These are phyloP conservation scores for Syngnathus scovelli DNA, from an alignment of 2,113 vertebrate genomes.

Conservation along the genomic window DNA sequence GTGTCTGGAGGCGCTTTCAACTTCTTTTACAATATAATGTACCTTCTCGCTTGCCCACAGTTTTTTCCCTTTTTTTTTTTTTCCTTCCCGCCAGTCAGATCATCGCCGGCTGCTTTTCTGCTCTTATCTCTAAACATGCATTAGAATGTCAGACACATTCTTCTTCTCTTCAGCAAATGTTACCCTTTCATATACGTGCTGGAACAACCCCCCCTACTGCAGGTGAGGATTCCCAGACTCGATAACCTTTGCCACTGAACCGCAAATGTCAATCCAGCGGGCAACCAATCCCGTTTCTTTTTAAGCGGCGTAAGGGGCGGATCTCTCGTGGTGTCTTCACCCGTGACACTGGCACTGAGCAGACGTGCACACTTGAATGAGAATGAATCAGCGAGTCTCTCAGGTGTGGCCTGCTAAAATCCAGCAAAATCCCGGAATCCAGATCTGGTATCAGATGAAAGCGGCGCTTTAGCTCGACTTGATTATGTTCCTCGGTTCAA, in stretches of 20 bases:
- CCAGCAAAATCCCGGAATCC: conserved; percentile 34
- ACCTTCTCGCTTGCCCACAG: background rate
- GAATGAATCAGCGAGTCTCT: conserved; percentile 54
- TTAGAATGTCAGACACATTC: conserved; percentile 62
- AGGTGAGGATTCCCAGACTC: conserved; percentile 38
- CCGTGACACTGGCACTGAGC: conserved; percentile 39
- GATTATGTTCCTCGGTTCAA: conserved; percentile 2
- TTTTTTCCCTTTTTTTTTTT: background rate
- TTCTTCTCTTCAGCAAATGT: conserved; percentile 51
- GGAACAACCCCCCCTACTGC: conserved; percentile 29
- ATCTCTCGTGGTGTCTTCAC: conserved; percentile 39
- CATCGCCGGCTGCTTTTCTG: conserved; percentile 6
- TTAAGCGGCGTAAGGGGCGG: conserved; percentile 10
- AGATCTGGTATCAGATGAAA: background rate
- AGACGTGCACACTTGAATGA: conserved; percentile 53
- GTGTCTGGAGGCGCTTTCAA: background rate
- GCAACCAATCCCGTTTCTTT: conserved; percentile 36
- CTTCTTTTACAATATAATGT: background rate
- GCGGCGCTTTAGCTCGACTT: background rate
- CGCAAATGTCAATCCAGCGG: conserved; percentile 57
- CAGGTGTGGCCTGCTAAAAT: conserved; percentile 48
- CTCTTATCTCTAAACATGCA: conserved; percentile 42
- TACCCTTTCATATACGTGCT: conserved; percentile 56
- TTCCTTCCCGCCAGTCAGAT: conserved; percentile 14
- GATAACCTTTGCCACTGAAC: conserved; percentile 58